These are phyloP conservation scores for Falco biarmicus DNA, from an alignment of 2,797 vertebrate species.

Conservation along the genomic window DNA sequence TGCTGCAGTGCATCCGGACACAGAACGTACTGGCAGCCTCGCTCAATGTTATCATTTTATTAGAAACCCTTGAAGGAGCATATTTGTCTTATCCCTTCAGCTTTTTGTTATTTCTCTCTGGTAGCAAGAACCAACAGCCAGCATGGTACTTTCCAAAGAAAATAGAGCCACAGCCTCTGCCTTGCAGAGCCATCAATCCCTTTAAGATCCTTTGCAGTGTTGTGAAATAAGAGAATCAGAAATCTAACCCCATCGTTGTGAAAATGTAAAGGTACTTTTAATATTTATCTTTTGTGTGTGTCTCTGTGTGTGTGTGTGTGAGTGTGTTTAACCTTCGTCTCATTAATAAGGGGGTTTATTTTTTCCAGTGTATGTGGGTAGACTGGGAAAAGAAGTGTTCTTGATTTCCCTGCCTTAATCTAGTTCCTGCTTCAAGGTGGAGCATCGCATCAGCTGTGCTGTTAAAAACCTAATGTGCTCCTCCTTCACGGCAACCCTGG, in stretches of 20 bases:
- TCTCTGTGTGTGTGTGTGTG: background rate
- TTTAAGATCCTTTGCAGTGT: background rate
- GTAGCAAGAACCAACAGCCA: conserved; percentile 39
- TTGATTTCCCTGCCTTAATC: background rate
- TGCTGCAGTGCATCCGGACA: conserved; percentile 40
- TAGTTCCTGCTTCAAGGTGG: background rate
- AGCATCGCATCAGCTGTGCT: background rate
- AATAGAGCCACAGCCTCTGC: conserved; percentile 16
- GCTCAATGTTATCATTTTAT: background rate
- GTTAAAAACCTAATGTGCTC: background rate
- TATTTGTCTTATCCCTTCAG: conserved; percentile 38
- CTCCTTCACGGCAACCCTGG: background rate
- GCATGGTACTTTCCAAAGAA: conserved; percentile 31
- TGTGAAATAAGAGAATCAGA: conserved; percentile 45
- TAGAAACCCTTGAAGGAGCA: conserved; percentile 38
- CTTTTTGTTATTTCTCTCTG: conserved; percentile 45
- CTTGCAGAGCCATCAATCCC: background rate
- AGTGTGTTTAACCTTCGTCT: background rate
- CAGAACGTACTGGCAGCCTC: background rate
- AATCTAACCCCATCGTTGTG: background rate
- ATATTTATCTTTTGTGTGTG: conserved; percentile 9
- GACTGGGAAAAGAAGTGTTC: background rate
- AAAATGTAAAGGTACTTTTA: conserved; percentile 17
- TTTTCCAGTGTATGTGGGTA: background rate
- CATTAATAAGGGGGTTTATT: background rate